Conservation (phyloP, 1,140 invertebrate genomes). For the Matsumurasca onukii region DNA sequence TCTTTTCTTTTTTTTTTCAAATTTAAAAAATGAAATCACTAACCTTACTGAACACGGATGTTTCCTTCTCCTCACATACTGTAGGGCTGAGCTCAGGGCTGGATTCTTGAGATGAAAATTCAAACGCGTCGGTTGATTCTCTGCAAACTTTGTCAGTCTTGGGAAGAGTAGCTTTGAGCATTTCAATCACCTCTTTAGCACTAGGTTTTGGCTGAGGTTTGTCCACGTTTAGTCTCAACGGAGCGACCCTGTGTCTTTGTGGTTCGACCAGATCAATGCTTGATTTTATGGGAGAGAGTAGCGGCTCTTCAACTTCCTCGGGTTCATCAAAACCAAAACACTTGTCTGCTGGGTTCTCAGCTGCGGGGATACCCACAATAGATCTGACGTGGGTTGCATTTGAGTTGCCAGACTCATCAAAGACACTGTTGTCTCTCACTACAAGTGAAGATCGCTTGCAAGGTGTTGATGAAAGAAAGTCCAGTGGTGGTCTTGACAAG, state of each 20-base stretch:
- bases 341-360: not conserved
- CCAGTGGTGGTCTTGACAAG: not conserved
- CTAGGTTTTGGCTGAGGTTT: not conserved
- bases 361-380: not conserved
- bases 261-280: not conserved
- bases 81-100: too few relatives aligned
- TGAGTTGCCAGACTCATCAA: not conserved
- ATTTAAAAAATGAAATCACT: too few relatives aligned
- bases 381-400: not conserved
- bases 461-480: conserved; percentile 15
- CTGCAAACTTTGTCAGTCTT: not conserved
- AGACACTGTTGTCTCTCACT: not conserved
- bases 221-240: not conserved
- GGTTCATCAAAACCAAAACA: conserved; percentile 35
- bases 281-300: conserved; percentile 34
- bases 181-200: conserved; percentile 2
- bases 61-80: too few relatives aligned
- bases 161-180: not conserved
- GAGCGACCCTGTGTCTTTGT: too few relatives aligned
- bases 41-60: too few relatives aligned
- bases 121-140: not conserved
- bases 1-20: too few relatives aligned
- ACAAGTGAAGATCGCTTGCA: conserved; percentile 3
- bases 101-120: not conserved
- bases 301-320: conserved; percentile 33